A percentile compares a stretch with the other conserved stretches of the same genome.
Conservation (phyloP, 2,113 vertebrate genomes). For the Thunnus thynnus region DNA sequence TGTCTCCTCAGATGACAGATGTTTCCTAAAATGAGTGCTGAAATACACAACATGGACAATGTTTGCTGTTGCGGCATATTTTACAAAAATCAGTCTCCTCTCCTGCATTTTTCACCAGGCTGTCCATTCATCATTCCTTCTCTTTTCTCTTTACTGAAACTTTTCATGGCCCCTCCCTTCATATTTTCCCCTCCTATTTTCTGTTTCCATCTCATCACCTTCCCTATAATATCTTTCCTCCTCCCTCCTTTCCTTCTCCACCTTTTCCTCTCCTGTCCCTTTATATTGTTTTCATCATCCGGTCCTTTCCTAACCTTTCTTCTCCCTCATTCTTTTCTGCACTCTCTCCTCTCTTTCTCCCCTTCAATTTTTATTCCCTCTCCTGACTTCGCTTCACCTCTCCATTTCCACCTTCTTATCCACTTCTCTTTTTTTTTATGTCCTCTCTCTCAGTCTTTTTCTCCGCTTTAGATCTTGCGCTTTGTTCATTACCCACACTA, state of each 20-base stretch:
- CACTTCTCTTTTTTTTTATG: background rate
- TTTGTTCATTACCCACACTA: slow-evolving; percentile 66
- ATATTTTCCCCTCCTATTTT: background rate
- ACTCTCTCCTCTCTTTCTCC: background rate
- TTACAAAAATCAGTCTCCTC: background rate
- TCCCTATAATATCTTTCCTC: background rate
- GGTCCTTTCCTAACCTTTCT: background rate
- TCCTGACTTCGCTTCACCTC: slow-evolving; percentile 4
- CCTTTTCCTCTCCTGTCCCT: background rate
- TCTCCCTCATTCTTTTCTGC: background rate
- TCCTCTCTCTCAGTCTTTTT: background rate
- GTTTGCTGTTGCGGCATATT: slow-evolving; percentile 11
- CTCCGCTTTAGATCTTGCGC: slow-evolving; percentile 7
- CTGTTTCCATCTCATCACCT: background rate
- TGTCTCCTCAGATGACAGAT: background rate
- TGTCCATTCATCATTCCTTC: background rate
- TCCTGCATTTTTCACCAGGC: background rate
- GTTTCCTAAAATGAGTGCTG: background rate
- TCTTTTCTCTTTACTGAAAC: background rate
- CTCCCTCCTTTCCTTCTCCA: background rate
- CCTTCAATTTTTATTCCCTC: background rate
- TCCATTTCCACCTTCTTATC: background rate
- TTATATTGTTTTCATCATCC: background rate
- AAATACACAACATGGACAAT: background rate
- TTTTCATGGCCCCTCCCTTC: background rate